Conservation (phyloP, 1,140 invertebrate species). For the Leucophenga varia region DNA sequence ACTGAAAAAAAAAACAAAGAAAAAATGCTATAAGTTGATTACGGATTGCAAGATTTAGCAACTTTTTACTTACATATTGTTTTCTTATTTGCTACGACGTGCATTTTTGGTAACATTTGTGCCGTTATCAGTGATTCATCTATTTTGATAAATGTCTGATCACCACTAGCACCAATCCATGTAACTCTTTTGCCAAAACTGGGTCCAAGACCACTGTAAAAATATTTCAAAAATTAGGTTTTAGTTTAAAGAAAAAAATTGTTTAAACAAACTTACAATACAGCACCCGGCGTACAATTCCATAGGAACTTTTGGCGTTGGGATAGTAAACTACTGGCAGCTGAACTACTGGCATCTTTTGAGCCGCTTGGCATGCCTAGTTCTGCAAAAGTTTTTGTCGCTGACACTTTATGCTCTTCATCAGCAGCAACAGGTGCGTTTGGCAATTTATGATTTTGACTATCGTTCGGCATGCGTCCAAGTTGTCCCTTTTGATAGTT, state of each 20-base stretch:
- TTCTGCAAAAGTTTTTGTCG: slow-evolving; percentile 5
- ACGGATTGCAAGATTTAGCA: neutral
- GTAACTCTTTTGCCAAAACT: slow-evolving; percentile 80
- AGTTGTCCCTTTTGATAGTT: slow-evolving; percentile 91
- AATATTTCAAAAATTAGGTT: slow-evolving; percentile 2
- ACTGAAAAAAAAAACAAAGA: slow-evolving; percentile 18
- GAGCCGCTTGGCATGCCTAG: slow-evolving; percentile 26
- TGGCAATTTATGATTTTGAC: slow-evolving; percentile 37
- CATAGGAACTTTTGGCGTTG: slow-evolving; percentile 62
- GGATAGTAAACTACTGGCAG: slow-evolving; percentile 19
- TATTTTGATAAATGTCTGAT: slow-evolving; percentile 92
- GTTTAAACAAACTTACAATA: slow-evolving; percentile 64
- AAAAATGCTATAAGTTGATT: neutral
- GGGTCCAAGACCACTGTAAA: slow-evolving; percentile 66
- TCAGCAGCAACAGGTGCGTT: slow-evolving; percentile 14
- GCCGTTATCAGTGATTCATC: slow-evolving; percentile 91
- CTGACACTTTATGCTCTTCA: neutral
- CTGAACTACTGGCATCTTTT: slow-evolving; percentile 24
- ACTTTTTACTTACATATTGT: slow-evolving; percentile 71
- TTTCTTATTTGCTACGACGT: slow-evolving; percentile 83
- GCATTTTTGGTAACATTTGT: slow-evolving; percentile 79
- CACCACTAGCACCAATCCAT: slow-evolving; percentile 91
- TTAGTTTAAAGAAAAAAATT: no score
- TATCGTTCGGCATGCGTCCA: slow-evolving; percentile 64
- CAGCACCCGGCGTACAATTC: slow-evolving; percentile 78